A percentile compares a stretch with the other conserved stretches of the same genome.
These are phyloP conservation scores for Phoeniculus purpureus DNA, from an alignment of 2,797 vertebrate genomes.

Conservation along the genomic window DNA sequence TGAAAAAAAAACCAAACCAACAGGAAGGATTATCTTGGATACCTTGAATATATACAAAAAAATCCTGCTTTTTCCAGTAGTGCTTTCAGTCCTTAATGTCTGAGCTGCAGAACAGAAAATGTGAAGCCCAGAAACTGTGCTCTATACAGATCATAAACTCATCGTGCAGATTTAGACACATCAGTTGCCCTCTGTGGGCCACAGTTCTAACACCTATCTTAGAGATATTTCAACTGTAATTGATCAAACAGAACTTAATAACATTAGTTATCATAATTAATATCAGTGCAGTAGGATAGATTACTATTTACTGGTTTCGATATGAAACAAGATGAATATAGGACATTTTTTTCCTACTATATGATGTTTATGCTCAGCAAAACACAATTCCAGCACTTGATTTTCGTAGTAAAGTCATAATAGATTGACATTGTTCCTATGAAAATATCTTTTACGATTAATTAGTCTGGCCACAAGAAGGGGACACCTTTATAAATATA, in stretches of 20 bases:
- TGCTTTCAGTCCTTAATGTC: not conserved
- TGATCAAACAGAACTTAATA: not conserved
- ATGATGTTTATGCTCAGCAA: not conserved
- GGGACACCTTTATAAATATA: conserved; percentile 30
- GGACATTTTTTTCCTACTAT: not conserved
- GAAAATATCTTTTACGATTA: not conserved
- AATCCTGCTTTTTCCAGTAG: not conserved
- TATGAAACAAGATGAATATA: not conserved
- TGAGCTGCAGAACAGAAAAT: not conserved
- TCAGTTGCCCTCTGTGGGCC: not conserved
- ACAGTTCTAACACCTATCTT: not conserved
- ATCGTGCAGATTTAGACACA: not conserved
- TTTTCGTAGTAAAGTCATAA: conserved; percentile 28
- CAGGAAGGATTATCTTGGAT: not conserved
- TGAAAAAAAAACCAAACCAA: not conserved
- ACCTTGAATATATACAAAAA: not conserved
- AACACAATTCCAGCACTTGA: not conserved
- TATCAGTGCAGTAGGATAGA: not conserved
- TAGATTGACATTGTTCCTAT: not conserved
- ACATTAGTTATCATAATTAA: not conserved
- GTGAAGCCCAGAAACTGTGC: not conserved
- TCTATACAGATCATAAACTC: not conserved
- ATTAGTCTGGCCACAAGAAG: not conserved
- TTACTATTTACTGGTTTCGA: not conserved
- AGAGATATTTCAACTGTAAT: not conserved